phyloP scores from a whole-genome alignment of 1,140 invertebrate species.

The Rhopalosiphum maidis region DNA sequence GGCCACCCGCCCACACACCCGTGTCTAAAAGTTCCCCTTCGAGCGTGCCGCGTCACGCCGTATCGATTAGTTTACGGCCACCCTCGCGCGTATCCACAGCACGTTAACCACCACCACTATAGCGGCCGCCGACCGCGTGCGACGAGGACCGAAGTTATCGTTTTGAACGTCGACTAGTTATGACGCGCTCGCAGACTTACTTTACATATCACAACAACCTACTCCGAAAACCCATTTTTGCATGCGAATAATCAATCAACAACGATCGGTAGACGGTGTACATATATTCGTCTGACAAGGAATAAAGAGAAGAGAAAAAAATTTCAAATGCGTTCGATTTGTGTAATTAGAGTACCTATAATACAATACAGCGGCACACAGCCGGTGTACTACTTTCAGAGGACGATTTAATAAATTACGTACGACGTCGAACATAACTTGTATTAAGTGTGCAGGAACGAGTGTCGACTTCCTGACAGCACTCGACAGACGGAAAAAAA shows the following conservation, averaged over 20 bases:
- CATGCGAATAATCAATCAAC: background rate
- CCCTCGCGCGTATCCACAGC: background rate
- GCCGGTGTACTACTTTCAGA: background rate
- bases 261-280: background rate
- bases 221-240: slow-evolving; percentile 37
- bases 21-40: background rate
- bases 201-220: background rate
- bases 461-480: slow-evolving; percentile 15
- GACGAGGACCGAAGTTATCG: background rate
- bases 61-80: slow-evolving; percentile 40
- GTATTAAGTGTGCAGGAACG: background rate
- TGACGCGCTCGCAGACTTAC: background rate
- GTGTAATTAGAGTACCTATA: background rate
- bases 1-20: background rate
- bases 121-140: background rate
- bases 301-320: background rate
- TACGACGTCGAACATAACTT: background rate
- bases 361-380: background rate
- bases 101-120: background rate
- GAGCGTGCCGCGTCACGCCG: slow-evolving; percentile 20
- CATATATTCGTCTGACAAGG: background rate
- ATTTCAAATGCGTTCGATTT: background rate
- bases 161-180: background rate
- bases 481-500: background rate
- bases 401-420: slow-evolving; percentile 5